Conservation (phyloP, 2,797 vertebrate species). For the Leuciscus waleckii region DNA sequence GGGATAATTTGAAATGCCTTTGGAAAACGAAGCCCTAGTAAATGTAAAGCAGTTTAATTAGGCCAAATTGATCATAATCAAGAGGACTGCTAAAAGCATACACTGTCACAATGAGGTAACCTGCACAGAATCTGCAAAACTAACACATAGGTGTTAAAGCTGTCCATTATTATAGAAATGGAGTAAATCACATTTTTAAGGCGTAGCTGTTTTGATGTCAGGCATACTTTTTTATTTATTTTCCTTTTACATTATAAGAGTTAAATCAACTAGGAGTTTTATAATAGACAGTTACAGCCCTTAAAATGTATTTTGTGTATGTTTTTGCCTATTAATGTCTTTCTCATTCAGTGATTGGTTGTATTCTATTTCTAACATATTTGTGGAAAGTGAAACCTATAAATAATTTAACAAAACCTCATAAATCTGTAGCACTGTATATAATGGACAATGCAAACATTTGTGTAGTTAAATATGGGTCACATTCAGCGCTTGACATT, state of each 20-base stretch:
- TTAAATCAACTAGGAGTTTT: constrained; percentile 47
- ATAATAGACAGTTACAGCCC: constrained; percentile 48
- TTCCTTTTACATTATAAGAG: constrained; percentile 36
- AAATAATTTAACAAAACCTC: neutral
- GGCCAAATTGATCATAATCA: constrained; percentile 70
- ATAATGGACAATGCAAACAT: neutral
- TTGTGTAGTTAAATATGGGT: neutral
- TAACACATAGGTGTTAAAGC: constrained; percentile 64
- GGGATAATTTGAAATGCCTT: constrained; percentile 66
- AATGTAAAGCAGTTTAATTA: constrained; percentile 72
- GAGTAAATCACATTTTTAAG: constrained; percentile 53
- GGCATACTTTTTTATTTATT: constrained; percentile 35
- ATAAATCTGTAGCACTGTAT: neutral
- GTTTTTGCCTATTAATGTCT: constrained; percentile 42
- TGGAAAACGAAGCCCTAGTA: constrained; percentile 63
- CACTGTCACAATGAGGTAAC: constrained; percentile 59
- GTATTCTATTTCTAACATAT: neutral
- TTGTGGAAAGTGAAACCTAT: neutral
- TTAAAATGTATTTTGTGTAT: constrained; percentile 34
- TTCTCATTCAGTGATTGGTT: constrained; percentile 10
- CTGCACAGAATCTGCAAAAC: constrained; percentile 55
- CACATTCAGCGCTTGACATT: neutral
- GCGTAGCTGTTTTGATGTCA: constrained; percentile 46
- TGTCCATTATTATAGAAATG: constrained; percentile 64
- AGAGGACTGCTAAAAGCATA: constrained; percentile 70